Evolutionary conservation across 2,797 vertebrate species (phyloP).

Genomic region (Ciconia nigra): DNA sequence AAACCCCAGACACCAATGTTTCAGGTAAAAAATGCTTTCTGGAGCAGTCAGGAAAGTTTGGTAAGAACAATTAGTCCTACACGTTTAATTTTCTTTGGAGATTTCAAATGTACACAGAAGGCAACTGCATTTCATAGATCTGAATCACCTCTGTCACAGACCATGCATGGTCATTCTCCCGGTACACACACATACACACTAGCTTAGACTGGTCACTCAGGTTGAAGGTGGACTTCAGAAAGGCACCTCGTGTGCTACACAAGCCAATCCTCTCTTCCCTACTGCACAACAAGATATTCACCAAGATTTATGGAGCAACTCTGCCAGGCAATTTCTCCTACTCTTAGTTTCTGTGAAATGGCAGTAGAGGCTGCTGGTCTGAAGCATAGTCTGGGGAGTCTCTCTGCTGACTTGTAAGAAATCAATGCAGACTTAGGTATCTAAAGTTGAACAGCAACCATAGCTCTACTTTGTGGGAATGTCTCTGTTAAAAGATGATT

Average conservation of each 20-base stretch:
- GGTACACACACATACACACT: accelerated
- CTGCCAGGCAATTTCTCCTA: background rate
- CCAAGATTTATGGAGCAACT: background rate
- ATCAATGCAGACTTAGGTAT: background rate
- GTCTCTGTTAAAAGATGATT: background rate
- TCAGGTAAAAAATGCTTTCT: background rate
- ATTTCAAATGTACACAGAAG: background rate
- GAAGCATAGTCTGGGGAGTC: background rate
- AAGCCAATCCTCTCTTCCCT: background rate
- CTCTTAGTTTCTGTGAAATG: background rate
- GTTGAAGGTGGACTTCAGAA: background rate
- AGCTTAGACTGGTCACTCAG: background rate
- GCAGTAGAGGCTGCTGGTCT: background rate
- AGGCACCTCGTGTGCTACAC: background rate
- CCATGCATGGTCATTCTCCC: accelerated
- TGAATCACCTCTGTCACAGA: background rate
- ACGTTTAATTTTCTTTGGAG: background rate
- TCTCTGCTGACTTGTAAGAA: background rate
- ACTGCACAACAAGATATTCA: background rate
- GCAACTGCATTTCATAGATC: background rate
- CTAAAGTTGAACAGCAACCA: background rate
- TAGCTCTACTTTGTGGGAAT: background rate
- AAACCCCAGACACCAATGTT: background rate
- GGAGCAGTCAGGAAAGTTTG: background rate
- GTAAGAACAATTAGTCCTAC: background rate